phyloP scores from a whole-genome alignment of 2,113 vertebrate species.

The Noturus placidus region DNA sequence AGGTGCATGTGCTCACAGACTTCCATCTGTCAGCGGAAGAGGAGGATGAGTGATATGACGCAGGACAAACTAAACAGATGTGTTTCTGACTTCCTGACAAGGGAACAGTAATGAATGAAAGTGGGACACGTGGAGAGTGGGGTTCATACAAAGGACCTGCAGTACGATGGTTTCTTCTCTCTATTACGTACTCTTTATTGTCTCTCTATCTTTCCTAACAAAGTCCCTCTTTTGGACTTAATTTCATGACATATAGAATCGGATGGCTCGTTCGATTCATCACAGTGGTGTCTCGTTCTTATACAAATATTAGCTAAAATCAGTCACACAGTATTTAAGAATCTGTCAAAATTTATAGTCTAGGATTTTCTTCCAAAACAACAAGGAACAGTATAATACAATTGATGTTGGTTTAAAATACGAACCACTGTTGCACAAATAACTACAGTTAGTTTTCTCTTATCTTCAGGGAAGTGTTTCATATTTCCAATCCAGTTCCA shows the following conservation, averaged over 20 bases:
- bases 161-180: slow-evolving; percentile 1
- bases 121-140: slow-evolving; percentile 42
- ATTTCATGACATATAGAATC: slow-evolving; percentile 1
- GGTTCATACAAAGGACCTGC: slow-evolving; percentile 1
- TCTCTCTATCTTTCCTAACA: neutral
- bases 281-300: neutral
- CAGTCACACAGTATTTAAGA: neutral
- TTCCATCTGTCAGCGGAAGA: slow-evolving; percentile 40
- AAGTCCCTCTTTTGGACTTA: neutral
- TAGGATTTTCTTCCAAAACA: neutral
- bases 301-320: neutral
- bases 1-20: slow-evolving; percentile 52
- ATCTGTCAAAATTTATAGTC: neutral
- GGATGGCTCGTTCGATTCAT: neutral
- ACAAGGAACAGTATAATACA: too few species aligned
- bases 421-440: neutral
- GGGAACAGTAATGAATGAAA: slow-evolving; percentile 26
- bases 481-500: too few species aligned
- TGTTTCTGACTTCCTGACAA: slow-evolving; percentile 55
- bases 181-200: neutral
- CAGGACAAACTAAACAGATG: slow-evolving; percentile 64
- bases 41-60: slow-evolving; percentile 51
- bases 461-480: neutral
- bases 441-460: neutral
- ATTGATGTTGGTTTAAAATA: neutral